Conservation (phyloP, 2,113 vertebrate species). For the Pangasianodon hypophthalmus region DNA sequence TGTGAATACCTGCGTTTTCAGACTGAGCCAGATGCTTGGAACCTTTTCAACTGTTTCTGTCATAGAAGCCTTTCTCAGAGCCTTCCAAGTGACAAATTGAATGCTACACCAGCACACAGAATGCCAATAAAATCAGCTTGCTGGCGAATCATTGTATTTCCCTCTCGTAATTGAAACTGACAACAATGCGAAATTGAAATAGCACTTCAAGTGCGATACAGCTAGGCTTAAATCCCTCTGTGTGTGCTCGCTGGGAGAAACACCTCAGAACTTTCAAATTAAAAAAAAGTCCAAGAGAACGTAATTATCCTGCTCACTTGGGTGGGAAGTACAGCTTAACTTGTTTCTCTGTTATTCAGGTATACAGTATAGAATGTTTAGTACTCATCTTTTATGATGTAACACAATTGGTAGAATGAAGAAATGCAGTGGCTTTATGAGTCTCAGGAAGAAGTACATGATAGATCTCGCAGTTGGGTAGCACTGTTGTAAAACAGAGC, state of each 20-base stretch:
- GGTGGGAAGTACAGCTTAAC: not conserved
- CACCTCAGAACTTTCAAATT: not conserved
- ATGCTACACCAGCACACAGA: slow-evolving; percentile 30
- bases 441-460: not conserved
- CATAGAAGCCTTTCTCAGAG: not conserved
- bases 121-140: slow-evolving; percentile 49
- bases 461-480: not conserved
- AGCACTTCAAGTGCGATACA: not conserved
- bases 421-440: not conserved
- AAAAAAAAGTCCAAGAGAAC: not conserved
- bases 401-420: not conserved
- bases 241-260: not conserved
- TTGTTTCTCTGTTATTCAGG: not conserved
- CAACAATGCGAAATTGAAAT: slow-evolving; percentile 47
- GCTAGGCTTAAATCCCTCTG: not conserved
- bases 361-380: not conserved
- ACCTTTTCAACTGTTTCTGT: slow-evolving; percentile 18
- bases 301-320: not conserved
- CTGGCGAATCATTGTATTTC: slow-evolving; percentile 40
- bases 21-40: not conserved
- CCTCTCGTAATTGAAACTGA: slow-evolving; percentile 40
- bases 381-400: not conserved
- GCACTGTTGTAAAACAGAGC: not conserved
- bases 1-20: not conserved
- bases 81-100: slow-evolving; percentile 42